Base-by-base conservation (phyloP, 2,797 vertebrate species). In the Melanotaenia trifasciata region DNA sequence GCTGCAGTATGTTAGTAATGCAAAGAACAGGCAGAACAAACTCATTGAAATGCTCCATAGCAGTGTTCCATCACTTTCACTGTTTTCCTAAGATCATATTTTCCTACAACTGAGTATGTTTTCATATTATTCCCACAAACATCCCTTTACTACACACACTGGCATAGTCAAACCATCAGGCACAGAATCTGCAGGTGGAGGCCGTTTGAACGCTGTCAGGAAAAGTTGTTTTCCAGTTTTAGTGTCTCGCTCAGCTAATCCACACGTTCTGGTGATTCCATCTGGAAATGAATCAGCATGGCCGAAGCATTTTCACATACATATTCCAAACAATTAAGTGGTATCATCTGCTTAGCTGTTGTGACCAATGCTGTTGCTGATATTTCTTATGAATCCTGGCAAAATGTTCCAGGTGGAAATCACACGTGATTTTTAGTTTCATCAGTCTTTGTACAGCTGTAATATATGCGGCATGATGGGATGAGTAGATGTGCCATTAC, bases 21-120 rank as follows among this genome's bases (percentile, higher is more conserved):
- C 60, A 53, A 61, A 70, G 32, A 58, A 36, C 57, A 69, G 35
- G 20, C 30, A 22, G 22, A 60, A 51, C 57, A 43, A 70, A 32
- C 26, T 24, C 12, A 32, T 5, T 16, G 43, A 40, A n/a, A 24
- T 43, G 28, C 40, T 40, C 16, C n/a, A 12, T 18, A 43, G 9
- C 14, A 30, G 11, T 5, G 36, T 3, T 36, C 1, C n/a, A 10
- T 6, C 18, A 18, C 47, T 26, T 54, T 54, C 6, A 24, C 14
- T 33, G 6, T 16, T 40, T 60, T 2, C 45, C 60, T 53, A 26
- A 69, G 28, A 36, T 4, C 2, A 9, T 56, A 0, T 36, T 24
- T 68, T 3, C 36, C 2, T 8, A 50, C 20, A 50, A n/a, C 20
- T 7, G 4, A 26, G 51, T 26, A 24, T 51, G 20, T 28, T 33